Percentiles rank a stretch among this genome's conserved stretches.
Evolutionary conservation across 2,797 vertebrate genomes (phyloP).

Genomic region (Sebastes diaconus): DNA sequence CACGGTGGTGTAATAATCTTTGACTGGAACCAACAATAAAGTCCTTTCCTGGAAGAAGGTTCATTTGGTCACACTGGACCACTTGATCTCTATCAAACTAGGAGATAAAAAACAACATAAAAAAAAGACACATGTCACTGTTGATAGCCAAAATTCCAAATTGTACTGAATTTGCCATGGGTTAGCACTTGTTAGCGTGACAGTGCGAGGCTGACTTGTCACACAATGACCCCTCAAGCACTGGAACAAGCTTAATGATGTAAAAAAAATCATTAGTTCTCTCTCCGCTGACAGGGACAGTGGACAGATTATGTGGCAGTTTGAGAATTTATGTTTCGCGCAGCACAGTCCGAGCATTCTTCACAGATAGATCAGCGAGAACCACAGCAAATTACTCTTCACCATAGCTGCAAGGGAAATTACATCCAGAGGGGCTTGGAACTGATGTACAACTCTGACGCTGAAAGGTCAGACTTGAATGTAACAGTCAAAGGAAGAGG

Average conservation of each 20-base stretch:
- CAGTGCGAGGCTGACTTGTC: conserved; percentile 37
- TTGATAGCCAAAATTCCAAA: conserved; percentile 30
- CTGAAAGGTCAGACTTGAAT: conserved; percentile 39
- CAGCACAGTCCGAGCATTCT: conserved; percentile 49
- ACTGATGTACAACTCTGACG: conserved; percentile 24
- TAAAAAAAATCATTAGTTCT: conserved; percentile 37
- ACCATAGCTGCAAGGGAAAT: conserved; percentile 41
- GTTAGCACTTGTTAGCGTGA: conserved; percentile 51
- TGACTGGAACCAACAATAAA: conserved; percentile 18
- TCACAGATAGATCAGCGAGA: conserved; percentile 40
- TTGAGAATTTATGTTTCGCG: conserved; percentile 51
- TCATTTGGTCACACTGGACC: conserved; percentile 17
- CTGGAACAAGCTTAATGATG: conserved; percentile 50
- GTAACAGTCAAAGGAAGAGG: neutral
- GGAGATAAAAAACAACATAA: conserved; percentile 6
- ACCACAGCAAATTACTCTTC: conserved; percentile 55
- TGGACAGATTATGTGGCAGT: conserved; percentile 46
- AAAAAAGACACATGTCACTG: conserved; percentile 33
- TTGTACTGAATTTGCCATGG: conserved; percentile 37
- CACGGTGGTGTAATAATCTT: conserved; percentile 24
- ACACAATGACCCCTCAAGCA: conserved; percentile 38
- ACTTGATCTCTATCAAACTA: conserved; percentile 41
- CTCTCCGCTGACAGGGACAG: conserved; percentile 30
- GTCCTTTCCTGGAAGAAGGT: conserved; percentile 28
- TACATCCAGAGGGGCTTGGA: conserved; percentile 31